Conservation (phyloP, 2,888 invertebrate species). For the Apeira syringaria region DNA sequence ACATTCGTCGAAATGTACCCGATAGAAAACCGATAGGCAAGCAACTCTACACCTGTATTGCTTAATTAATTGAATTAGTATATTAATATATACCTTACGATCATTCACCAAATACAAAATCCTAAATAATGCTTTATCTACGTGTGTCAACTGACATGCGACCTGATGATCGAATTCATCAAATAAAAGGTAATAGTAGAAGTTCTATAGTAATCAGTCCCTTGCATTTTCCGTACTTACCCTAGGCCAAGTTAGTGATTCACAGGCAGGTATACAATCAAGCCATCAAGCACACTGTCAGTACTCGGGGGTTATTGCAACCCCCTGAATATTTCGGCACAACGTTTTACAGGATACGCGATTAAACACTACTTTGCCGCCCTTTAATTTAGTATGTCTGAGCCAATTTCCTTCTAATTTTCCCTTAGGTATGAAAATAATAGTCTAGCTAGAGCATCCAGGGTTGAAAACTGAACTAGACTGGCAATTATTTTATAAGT, state of each 20-base stretch:
- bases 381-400: slow-evolving; percentile 17
- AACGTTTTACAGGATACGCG: slow-evolving; percentile 20
- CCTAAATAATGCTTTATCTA: no score
- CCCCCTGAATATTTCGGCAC: slow-evolving; percentile 30
- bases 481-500: slow-evolving; percentile 5
- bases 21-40: no score
- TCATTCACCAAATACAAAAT: no score
- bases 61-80: no score
- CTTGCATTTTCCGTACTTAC: no score
- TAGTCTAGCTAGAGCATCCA: slow-evolving; percentile 13
- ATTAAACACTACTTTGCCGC: slow-evolving; percentile 22
- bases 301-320: slow-evolving; percentile 15
- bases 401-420: slow-evolving; percentile 22
- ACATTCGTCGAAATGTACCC: no score
- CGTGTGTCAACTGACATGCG: no score
- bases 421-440: slow-evolving; percentile 24
- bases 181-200: no score
- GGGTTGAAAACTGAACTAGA: slow-evolving; percentile 2
- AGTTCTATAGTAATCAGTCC: no score
- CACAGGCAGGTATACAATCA: slow-evolving; percentile 21
- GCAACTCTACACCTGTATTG: no score
- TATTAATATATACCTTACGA: no score
- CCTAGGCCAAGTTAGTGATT: slow-evolving; percentile 19
- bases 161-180: no score
- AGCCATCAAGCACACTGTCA: slow-evolving; percentile 14